These are phyloP conservation scores for Anas bahamensis DNA, from an alignment of 2,797 vertebrate species.

Conservation along the genomic window DNA sequence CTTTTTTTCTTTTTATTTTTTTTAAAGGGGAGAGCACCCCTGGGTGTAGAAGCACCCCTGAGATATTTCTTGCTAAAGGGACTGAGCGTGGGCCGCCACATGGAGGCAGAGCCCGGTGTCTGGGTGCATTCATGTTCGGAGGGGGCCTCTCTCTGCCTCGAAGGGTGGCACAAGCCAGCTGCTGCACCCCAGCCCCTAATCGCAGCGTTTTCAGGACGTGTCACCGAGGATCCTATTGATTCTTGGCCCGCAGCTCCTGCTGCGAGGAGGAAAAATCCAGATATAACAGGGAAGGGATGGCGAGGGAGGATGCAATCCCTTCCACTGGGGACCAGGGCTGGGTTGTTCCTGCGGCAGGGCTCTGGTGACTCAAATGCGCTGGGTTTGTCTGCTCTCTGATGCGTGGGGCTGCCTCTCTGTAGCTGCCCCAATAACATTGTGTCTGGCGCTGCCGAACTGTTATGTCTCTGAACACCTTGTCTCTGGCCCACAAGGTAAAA, in stretches of 20 bases:
- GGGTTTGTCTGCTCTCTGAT: conserved; percentile 24
- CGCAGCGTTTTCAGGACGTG: background rate
- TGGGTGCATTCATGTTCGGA: background rate
- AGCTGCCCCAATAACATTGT: conserved; percentile 26
- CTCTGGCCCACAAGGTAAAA: conserved; percentile 35
- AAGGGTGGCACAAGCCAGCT: background rate
- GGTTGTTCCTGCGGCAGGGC: background rate
- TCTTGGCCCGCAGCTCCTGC: background rate
- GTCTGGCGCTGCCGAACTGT: conserved; percentile 17
- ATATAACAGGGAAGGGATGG: background rate
- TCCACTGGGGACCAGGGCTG: conserved; percentile 3
- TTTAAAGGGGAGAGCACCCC: background rate
- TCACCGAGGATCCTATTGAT: background rate
- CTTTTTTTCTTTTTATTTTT: no score
- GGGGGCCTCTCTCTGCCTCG: background rate
- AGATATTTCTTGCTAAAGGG: background rate
- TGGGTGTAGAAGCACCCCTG: background rate
- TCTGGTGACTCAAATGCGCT: background rate
- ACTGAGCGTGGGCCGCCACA: background rate
- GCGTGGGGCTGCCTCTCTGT: background rate
- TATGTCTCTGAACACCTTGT: conserved; percentile 20
- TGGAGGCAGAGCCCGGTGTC: background rate
- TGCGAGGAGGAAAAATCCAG: conserved; percentile 17
- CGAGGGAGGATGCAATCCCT: background rate
- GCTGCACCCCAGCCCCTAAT: background rate